These are phyloP conservation scores for Astreopora myriophthalma DNA, from an alignment of 64 coral and sea anemone species.

Conservation along the genomic window DNA sequence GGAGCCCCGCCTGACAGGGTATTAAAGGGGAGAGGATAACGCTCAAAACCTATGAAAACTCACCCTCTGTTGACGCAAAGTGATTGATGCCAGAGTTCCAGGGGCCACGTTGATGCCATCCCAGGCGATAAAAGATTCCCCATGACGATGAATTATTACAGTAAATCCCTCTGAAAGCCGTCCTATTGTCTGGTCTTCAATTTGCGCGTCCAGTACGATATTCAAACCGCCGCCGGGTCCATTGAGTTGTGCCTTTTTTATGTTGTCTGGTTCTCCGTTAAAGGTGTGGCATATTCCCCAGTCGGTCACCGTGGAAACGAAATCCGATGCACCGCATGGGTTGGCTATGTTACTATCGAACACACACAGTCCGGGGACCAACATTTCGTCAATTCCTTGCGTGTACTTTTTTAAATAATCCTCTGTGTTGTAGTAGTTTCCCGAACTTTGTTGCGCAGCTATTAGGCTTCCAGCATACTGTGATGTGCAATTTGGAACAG, in stretches of 20 bases:
- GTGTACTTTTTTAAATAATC: slow-evolving; percentile 35
- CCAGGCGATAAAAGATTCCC: slow-evolving; percentile 43
- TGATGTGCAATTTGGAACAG: slow-evolving; percentile 36
- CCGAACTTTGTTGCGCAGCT: neutral
- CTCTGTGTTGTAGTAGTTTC: neutral
- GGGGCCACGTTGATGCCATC: slow-evolving; percentile 52
- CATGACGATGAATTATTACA: slow-evolving; percentile 56
- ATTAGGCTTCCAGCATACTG: slow-evolving; percentile 6
- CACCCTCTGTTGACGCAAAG: slow-evolving; percentile 52
- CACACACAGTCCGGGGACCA: neutral
- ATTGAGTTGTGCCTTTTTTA: neutral
- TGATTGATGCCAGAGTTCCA: slow-evolving; percentile 41
- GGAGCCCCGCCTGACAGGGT: too few relatives aligned
- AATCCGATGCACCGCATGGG: slow-evolving; percentile 5
- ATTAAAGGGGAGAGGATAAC: too few relatives aligned
- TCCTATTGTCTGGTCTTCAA: slow-evolving; percentile 41
- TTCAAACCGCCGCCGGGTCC: slow-evolving; percentile 51
- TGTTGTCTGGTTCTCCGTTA: slow-evolving; percentile 28
- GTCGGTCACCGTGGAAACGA: slow-evolving; percentile 29
- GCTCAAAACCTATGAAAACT: neutral
- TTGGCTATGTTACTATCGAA: neutral
- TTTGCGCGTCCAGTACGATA: slow-evolving; percentile 18
- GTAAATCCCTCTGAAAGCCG: slow-evolving; percentile 42
- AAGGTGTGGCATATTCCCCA: slow-evolving; percentile 65
- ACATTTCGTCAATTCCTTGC: slow-evolving; percentile 13